Evolutionary conservation across 2,113 vertebrate species (phyloP), one percentile per base, ranked within the genome.

Genomic region (Catharus fuscescens): DNA sequence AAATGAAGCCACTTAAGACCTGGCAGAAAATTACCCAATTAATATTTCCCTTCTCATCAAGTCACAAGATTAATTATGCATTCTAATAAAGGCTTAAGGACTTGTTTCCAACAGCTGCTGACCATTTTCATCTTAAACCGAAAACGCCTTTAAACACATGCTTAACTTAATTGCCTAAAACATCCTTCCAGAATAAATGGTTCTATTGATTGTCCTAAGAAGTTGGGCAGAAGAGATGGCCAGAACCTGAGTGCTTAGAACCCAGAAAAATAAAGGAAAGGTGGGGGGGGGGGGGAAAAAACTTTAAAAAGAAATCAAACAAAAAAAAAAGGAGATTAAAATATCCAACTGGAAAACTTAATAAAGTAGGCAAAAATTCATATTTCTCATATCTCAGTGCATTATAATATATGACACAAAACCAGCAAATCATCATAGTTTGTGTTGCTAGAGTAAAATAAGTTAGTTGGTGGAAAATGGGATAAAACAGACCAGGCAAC

Each of bases 31-130:
- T 91, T 91, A 95, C 76, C 80, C 71, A 93, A 95, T 96, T 95
- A 96, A 88, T 96, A 95, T 92, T 92, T 94, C 79, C 61, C 80
- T 81, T 90, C 81, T 95, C 81, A 69, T 96, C 82, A 93, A 95
- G 72, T 72, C 69, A 92, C 48, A 83, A 80, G 72, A 93, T 92
- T 94, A 96, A 96, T 96, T 96, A 97, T 73, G 88, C 80, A 83
- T 92, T 90, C 79, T 90, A 88, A 81, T 84, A 92, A 92, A 84
- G 67, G 93, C 87, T 92, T 94, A 85, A 93, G 70, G 90, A 95
- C 71, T 86, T 78, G 59, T 90, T 95, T 96, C 79, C 88, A 82
- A 80, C 84, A 95, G 90, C 81, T 93, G 93, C 71, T 91, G 90
- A 94, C 87, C 93, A 90, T 94, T 95, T 95, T 80, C 45, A 66